These are phyloP conservation scores for Gambusia holbrooki DNA, from an alignment of 2,113 vertebrate genomes.

Conservation along the genomic window DNA sequence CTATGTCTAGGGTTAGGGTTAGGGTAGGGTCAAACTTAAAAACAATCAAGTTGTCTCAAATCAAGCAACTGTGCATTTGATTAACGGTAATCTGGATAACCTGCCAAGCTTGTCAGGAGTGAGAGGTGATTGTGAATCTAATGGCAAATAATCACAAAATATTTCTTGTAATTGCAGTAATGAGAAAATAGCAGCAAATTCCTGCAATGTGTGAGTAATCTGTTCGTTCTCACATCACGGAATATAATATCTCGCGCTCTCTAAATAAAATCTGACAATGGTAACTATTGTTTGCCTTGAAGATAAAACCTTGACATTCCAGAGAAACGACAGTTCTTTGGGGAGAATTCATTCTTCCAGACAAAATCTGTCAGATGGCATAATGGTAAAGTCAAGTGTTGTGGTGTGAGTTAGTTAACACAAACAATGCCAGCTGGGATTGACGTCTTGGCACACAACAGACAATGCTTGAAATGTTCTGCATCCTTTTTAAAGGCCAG, in stretches of 20 bases:
- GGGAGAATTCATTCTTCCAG: slow-evolving; percentile 54
- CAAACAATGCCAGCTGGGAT: slow-evolving; percentile 47
- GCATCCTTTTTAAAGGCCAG: slow-evolving; percentile 42
- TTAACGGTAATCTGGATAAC: not conserved
- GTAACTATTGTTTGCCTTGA: slow-evolving; percentile 50
- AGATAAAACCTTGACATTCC: slow-evolving; percentile 52
- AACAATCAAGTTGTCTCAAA: not conserved
- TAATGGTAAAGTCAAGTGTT: slow-evolving; percentile 47
- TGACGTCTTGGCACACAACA: slow-evolving; percentile 44
- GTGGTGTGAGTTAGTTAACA: slow-evolving; percentile 50
- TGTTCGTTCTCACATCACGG: slow-evolving; percentile 38
- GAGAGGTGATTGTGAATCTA: slow-evolving; percentile 4
- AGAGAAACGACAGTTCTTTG: slow-evolving; percentile 44
- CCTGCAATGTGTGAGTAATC: slow-evolving; percentile 21
- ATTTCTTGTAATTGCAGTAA: slow-evolving; percentile 6
- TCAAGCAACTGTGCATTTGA: not conserved
- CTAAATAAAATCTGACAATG: slow-evolving; percentile 39
- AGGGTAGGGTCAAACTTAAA: too few relatives aligned
- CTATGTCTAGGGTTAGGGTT: too few relatives aligned
- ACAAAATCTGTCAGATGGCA: slow-evolving; percentile 56
- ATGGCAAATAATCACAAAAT: not conserved
- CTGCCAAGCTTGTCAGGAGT: not conserved
- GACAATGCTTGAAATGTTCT: slow-evolving; percentile 44
- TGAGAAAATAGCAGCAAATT: slow-evolving; percentile 15
- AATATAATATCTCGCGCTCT: slow-evolving; percentile 27